phyloP scores from a whole-genome alignment of 2,113 vertebrate genomes.

The Engraulis encrasicolus region DNA sequence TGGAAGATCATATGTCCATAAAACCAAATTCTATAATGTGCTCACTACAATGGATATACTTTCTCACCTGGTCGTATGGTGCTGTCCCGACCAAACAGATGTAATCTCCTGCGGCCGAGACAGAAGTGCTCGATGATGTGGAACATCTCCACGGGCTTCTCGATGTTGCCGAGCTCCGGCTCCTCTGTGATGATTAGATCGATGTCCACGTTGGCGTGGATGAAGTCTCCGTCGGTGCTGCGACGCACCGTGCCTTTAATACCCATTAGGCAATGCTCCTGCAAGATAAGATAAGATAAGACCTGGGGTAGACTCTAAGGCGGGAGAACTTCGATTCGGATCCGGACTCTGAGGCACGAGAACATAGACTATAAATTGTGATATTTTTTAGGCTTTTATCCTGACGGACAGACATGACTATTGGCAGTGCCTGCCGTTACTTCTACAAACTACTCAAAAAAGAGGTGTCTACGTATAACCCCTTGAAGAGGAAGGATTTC shows the following conservation, averaged over 20 bases:
- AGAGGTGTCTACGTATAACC: no score
- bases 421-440: no score
- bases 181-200: slow-evolving; percentile 98
- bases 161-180: slow-evolving; percentile 96
- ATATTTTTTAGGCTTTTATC: no score
- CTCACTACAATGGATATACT: no score
- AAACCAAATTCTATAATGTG: not conserved
- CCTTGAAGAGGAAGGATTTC: no score
- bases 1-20: not conserved
- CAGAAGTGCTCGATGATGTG: slow-evolving; percentile 99
- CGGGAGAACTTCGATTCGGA: no score
- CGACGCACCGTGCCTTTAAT: slow-evolving; percentile 95
- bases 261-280: slow-evolving; percentile 99
- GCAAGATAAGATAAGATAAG: no score
- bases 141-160: slow-evolving; percentile 98
- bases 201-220: slow-evolving; percentile 97
- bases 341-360: no score
- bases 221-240: slow-evolving; percentile 95
- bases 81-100: slow-evolving; percentile 95
- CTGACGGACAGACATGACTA: no score
- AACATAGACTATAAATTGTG: no score
- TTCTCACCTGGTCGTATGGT: slow-evolving; percentile 92
- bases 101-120: slow-evolving; percentile 89
- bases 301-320: no score
- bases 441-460: no score